Evolutionary conservation across 2,888 invertebrate species (phyloP).

Genomic region (Peribatodes rhomboidaria): DNA sequence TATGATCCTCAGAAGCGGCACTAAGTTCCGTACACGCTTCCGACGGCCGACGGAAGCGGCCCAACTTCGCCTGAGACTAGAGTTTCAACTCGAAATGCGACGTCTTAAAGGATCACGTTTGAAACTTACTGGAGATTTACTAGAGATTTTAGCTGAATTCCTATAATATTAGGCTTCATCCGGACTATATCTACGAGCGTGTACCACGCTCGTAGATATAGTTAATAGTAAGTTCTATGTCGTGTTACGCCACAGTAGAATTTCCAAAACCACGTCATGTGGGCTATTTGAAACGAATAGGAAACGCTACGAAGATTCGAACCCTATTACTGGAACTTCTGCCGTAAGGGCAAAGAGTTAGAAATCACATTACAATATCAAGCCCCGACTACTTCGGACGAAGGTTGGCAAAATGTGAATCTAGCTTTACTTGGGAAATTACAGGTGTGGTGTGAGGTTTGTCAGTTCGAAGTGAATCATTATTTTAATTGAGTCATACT

Average conservation of each 20-base stretch:
- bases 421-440: too few species aligned
- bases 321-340: neutral
- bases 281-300: too few species aligned
- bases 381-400: too few species aligned
- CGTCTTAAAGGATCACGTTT: constrained; percentile 26
- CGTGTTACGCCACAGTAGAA: too few species aligned
- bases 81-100: constrained; percentile 19
- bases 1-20: constrained; percentile 9
- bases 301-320: too few species aligned
- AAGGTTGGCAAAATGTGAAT: too few species aligned
- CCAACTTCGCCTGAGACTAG: constrained; percentile 13
- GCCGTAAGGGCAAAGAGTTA: neutral
- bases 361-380: too few species aligned
- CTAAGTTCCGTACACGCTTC: constrained; percentile 34
- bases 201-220: too few species aligned
- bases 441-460: too few species aligned
- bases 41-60: constrained; percentile 25
- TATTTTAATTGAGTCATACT: neutral
- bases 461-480: neutral
- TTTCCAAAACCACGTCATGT: too few species aligned
- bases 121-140: neutral
- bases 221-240: too few species aligned
- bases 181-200: too few species aligned
- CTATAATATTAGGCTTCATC: neutral
- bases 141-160: neutral